Evolutionary conservation across 1,140 invertebrate species (phyloP).

Genomic region (Drosophila tsacasi): DNA sequence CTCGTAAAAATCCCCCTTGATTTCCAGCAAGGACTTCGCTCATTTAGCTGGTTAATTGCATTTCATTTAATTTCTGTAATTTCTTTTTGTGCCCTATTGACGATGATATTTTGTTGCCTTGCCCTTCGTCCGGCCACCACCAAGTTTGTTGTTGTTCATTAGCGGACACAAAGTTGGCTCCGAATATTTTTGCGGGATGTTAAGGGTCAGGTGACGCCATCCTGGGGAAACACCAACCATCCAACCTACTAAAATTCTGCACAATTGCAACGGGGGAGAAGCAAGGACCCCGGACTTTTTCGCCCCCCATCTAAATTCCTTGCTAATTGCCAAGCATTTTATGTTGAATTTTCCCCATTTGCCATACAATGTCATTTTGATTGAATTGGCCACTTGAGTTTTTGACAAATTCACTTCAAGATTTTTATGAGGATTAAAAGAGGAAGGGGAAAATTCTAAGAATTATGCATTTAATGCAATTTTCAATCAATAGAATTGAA

Average conservation of each 20-base stretch:
- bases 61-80: constrained; percentile 60
- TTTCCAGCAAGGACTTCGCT: constrained; percentile 24
- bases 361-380: neutral
- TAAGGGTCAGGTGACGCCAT: constrained; percentile 18
- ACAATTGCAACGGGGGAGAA: neutral
- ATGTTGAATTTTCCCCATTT: neutral
- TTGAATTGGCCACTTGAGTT: constrained; percentile 11
- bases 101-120: constrained; percentile 62
- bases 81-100: constrained; percentile 47
- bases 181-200: constrained; percentile 10
- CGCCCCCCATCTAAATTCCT: neutral
- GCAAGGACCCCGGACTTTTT: neutral
- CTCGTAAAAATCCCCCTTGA: constrained; percentile 1
- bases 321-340: constrained; percentile 34
- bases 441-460: neutral
- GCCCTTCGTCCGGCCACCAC: constrained; percentile 18
- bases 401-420: neutral
- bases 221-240: neutral
- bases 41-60: constrained; percentile 76
- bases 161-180: constrained; percentile 62
- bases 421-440: neutral
- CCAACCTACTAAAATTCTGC: constrained; percentile 14
- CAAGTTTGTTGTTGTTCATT: constrained; percentile 71
- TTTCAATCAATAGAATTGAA: neutral
- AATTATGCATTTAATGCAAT: neutral